Evolutionary conservation across 2,113 vertebrate species (phyloP).

Genomic region (Tenrec ecaudatus): DNA sequence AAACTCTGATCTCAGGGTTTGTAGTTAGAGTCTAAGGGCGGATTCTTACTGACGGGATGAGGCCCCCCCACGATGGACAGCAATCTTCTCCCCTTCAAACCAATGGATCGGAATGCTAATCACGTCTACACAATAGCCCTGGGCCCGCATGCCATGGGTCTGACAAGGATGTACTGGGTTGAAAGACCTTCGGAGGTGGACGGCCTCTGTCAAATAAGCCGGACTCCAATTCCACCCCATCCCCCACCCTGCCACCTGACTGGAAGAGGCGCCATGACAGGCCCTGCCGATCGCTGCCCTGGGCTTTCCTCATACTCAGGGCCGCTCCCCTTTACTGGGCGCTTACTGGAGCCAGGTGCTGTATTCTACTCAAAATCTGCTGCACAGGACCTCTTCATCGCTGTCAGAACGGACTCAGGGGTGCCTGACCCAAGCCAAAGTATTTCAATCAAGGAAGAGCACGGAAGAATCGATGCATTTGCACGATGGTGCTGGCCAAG

Average conservation of each 20-base stretch:
- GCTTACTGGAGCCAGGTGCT: neutral
- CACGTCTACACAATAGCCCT: neutral
- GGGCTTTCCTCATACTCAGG: neutral
- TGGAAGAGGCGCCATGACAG: neutral
- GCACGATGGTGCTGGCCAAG: too few species aligned
- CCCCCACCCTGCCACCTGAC: neutral
- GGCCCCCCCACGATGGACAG: neutral
- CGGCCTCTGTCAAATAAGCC: neutral
- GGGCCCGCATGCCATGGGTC: neutral
- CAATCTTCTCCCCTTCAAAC: neutral
- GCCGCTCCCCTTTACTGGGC: neutral
- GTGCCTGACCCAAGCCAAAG: too few species aligned
- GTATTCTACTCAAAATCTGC: neutral
- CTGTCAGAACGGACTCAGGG: too few species aligned
- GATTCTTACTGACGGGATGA: neutral
- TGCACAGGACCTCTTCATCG: too few species aligned
- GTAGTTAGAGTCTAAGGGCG: neutral
- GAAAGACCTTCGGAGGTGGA: slow-evolving; percentile 14
- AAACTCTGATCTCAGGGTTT: neutral
- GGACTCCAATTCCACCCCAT: neutral
- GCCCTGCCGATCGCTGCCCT: neutral
- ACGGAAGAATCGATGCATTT: too few species aligned
- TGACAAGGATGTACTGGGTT: neutral
- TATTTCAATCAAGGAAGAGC: too few species aligned
- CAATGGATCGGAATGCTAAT: neutral